phyloP scores from a whole-genome alignment of 1,140 invertebrate species.

The Solenopsis fugax region DNA sequence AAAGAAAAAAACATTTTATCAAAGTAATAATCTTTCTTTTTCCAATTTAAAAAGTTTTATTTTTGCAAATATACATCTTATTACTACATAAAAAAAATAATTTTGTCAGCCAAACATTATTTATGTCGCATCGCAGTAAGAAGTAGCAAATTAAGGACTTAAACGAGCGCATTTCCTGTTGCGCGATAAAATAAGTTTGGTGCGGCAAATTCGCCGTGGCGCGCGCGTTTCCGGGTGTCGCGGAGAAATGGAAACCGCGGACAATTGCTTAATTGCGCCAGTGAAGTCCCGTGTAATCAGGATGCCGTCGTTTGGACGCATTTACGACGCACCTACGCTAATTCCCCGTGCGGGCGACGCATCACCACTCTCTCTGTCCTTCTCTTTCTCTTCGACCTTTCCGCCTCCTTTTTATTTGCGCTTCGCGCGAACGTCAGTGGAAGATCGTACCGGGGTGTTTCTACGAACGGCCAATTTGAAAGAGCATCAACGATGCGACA shows the following conservation, averaged over 20 bases:
- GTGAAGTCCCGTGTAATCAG: constrained; percentile 83
- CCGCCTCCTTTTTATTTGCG: background rate
- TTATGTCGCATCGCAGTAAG: background rate
- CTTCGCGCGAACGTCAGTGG: background rate
- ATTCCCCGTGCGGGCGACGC: constrained; percentile 66
- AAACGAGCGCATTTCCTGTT: background rate
- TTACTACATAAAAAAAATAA: background rate
- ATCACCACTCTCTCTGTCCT: background rate
- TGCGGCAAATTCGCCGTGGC: constrained; percentile 54
- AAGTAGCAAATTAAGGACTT: constrained; percentile 20
- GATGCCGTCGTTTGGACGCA: constrained; percentile 84
- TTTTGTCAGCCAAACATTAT: background rate
- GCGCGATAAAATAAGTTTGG: background rate
- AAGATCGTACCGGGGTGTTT: background rate
- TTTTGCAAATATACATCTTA: background rate
- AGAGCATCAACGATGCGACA: constrained; percentile 24
- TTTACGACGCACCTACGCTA: constrained; percentile 83
- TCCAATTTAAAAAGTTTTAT: background rate
- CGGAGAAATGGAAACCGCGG: constrained; percentile 82
- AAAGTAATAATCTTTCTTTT: background rate
- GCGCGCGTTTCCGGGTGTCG: constrained; percentile 73
- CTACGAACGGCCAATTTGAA: constrained; percentile 42
- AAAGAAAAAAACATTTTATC: background rate
- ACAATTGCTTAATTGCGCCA: constrained; percentile 85
- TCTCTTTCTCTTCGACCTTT: background rate